Conservation (phyloP, 2,113 vertebrate genomes). For the Corythoichthys intestinalis region DNA sequence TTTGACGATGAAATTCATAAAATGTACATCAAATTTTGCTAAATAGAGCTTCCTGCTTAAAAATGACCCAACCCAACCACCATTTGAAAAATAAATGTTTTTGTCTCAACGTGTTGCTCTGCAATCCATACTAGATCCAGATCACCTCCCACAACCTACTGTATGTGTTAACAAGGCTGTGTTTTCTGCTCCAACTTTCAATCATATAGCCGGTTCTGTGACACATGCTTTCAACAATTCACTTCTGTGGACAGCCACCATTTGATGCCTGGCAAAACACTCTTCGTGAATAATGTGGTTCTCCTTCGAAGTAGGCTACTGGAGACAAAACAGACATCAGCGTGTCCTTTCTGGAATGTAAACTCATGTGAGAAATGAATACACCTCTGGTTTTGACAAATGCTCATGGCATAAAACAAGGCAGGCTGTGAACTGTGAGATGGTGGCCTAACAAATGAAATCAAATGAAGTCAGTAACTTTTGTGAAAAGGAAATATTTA, state of each 20-base stretch:
- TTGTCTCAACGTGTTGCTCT: neutral
- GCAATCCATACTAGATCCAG: neutral
- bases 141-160: neutral
- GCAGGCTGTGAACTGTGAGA: conserved; percentile 16
- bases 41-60: neutral
- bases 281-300: neutral
- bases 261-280: conserved; percentile 8
- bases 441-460: conserved; percentile 11
- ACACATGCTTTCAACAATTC: conserved; percentile 2
- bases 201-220: neutral
- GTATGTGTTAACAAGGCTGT: neutral
- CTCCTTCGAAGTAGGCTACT: neutral
- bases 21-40: neutral
- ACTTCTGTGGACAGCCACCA: neutral
- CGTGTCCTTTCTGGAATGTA: conserved; percentile 39
- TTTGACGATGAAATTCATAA: neutral
- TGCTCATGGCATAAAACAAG: conserved; percentile 12
- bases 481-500: neutral
- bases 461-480: neutral
- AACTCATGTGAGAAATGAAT: conserved; percentile 26
- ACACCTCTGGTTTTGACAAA: conserved; percentile 5
- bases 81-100: neutral
- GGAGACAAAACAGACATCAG: conserved; percentile 52
- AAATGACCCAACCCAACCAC: neutral
- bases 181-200: conserved; percentile 1